phyloP scores from a whole-genome alignment of 2,888 invertebrate species.

The Cyclophora albipunctata region DNA sequence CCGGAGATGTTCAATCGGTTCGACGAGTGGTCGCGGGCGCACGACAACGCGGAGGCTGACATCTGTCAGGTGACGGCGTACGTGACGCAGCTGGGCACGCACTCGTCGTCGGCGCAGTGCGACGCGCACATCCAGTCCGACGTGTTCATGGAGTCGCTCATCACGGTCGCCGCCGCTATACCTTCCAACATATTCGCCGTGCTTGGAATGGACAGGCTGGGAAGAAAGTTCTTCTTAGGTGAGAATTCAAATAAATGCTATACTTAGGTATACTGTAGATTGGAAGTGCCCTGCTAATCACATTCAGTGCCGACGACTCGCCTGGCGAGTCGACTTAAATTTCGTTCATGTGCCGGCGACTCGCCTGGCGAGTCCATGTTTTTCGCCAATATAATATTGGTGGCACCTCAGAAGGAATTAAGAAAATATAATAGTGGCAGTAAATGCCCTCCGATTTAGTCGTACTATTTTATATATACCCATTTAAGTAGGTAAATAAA shows the following conservation, averaged over 20 bases:
- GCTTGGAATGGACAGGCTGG: constrained; percentile 88
- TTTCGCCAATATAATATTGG: too few species aligned
- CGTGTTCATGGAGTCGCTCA: constrained; percentile 90
- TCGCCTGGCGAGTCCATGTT: too few species aligned
- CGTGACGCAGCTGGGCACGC: constrained; percentile 81
- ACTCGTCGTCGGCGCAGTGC: constrained; percentile 75
- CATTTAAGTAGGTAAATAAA: too few species aligned
- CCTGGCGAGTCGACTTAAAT: too few species aligned
- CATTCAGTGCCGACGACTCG: too few species aligned
- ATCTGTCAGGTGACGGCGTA: constrained; percentile 86
- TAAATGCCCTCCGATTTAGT: too few species aligned
- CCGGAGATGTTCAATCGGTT: constrained; percentile 95
- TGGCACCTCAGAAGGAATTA: too few species aligned
- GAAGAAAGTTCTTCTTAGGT: constrained; percentile 89
- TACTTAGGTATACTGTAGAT: background rate
- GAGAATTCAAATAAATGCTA: constrained; percentile 19
- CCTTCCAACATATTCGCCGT: constrained; percentile 90
- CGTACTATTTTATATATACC: too few species aligned
- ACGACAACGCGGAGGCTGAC: constrained; percentile 79
- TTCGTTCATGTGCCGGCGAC: too few species aligned
- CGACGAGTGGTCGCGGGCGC: constrained; percentile 83
- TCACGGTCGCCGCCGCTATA: constrained; percentile 89
- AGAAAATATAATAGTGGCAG: too few species aligned
- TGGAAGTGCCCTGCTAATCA: too few species aligned
- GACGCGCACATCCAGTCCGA: constrained; percentile 83